These are phyloP conservation scores for Trachurus trachurus DNA, from an alignment of 2,797 vertebrate genomes.

Conservation along the genomic window DNA sequence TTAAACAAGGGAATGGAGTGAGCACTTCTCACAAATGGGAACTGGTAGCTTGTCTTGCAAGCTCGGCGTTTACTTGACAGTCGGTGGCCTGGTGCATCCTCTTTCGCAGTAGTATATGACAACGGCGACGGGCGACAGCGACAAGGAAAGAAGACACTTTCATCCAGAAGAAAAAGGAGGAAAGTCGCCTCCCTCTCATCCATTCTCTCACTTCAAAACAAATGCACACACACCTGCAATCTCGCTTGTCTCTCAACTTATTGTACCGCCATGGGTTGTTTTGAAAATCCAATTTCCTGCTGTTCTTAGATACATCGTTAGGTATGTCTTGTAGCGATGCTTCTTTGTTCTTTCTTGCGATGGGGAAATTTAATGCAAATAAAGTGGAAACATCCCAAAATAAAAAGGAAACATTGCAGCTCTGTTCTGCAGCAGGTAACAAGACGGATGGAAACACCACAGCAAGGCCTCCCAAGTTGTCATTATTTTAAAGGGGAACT, in stretches of 20 bases:
- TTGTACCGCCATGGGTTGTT: slow-evolving; percentile 42
- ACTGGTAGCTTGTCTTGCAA: slow-evolving; percentile 2
- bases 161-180: background rate
- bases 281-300: slow-evolving; percentile 59
- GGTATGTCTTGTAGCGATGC: slow-evolving; percentile 33
- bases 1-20: background rate
- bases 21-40: slow-evolving; percentile 20
- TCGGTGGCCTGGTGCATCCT: background rate
- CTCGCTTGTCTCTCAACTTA: slow-evolving; percentile 36
- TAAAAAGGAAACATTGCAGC: slow-evolving; percentile 38
- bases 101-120: background rate
- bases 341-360: slow-evolving; percentile 26
- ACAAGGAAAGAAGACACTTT: background rate
- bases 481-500: slow-evolving; percentile 24
- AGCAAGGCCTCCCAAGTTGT: slow-evolving; percentile 28
- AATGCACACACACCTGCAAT: slow-evolving; percentile 3
- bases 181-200: background rate
- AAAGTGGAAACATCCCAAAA: slow-evolving; percentile 34
- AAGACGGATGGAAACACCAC: slow-evolving; percentile 28
- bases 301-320: slow-evolving; percentile 49
- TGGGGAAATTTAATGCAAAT: slow-evolving; percentile 45
- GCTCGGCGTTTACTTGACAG: slow-evolving; percentile 20
- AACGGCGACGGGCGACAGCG: background rate
- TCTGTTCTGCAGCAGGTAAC: slow-evolving; percentile 50
- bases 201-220: slow-evolving; percentile 23